Evolutionary conservation across 2,113 vertebrate genomes (phyloP).

Genomic region (Zapornia atra): DNA sequence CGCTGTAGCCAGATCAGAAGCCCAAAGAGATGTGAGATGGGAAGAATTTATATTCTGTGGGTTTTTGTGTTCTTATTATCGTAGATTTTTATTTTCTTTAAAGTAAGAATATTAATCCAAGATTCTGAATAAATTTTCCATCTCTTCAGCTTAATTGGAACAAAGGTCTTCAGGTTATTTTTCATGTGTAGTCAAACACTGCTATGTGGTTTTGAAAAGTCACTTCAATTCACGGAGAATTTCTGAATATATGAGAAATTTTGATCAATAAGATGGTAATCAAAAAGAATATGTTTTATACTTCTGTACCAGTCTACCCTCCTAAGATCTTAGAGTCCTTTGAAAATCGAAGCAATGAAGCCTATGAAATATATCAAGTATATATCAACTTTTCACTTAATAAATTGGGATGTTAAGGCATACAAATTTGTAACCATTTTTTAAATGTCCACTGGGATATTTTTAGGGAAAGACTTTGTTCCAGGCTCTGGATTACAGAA

Average conservation of each 20-base stretch:
- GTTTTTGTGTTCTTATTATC: background rate
- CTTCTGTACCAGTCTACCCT: background rate
- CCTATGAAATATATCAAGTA: background rate
- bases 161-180: background rate
- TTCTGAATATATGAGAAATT: background rate
- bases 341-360: background rate
- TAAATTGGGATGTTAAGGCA: background rate
- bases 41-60: background rate
- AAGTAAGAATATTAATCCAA: background rate
- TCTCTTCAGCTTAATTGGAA: background rate
- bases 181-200: background rate
- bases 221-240: background rate
- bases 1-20: background rate
- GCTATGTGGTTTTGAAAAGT: background rate
- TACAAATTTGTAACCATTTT: background rate
- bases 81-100: background rate
- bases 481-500: background rate
- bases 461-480: background rate
- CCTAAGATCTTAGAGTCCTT: background rate
- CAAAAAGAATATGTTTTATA: background rate
- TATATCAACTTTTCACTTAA: background rate
- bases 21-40: background rate
- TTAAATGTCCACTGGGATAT: background rate
- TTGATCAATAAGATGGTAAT: background rate
- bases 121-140: constrained; percentile 12